Evolutionary conservation across 2,888 invertebrate genomes (phyloP).

Genomic region (Nudaria mundana): DNA sequence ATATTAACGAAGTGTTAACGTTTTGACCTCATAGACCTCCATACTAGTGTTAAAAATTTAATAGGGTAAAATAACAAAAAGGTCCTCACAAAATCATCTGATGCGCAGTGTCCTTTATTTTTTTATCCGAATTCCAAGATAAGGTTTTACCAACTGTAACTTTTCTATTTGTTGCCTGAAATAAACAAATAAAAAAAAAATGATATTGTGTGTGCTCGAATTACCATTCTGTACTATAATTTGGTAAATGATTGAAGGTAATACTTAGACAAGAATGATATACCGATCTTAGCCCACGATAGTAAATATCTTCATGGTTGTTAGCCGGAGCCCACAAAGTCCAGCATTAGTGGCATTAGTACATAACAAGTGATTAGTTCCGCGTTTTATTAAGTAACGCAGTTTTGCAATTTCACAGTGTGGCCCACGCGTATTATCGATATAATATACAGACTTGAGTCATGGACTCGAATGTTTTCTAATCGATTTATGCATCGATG

Average conservation of each 20-base stretch:
- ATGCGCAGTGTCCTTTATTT: no score
- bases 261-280: background rate
- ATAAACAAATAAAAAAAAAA: no score
- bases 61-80: no score
- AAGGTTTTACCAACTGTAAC: no score
- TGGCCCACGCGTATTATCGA: slow-evolving; percentile 53
- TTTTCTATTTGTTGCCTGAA: no score
- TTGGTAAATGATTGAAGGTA: background rate
- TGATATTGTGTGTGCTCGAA: no score
- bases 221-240: background rate
- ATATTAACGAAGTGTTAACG: no score
- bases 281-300: slow-evolving; percentile 1
- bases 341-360: slow-evolving; percentile 39
- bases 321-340: slow-evolving; percentile 36
- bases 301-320: slow-evolving; percentile 40
- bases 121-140: no score
- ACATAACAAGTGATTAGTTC: slow-evolving; percentile 54
- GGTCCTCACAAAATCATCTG: no score
- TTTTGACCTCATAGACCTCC: no score
- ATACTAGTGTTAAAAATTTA: no score
- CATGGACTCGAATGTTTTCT: slow-evolving; percentile 43
- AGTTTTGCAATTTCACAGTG: slow-evolving; percentile 56
- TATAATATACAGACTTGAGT: slow-evolving; percentile 46
- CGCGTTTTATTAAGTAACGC: slow-evolving; percentile 46
- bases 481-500: slow-evolving; percentile 50